Base-by-base conservation (phyloP, 2,113 vertebrate genomes). In the Podocnemis expansa region DNA sequence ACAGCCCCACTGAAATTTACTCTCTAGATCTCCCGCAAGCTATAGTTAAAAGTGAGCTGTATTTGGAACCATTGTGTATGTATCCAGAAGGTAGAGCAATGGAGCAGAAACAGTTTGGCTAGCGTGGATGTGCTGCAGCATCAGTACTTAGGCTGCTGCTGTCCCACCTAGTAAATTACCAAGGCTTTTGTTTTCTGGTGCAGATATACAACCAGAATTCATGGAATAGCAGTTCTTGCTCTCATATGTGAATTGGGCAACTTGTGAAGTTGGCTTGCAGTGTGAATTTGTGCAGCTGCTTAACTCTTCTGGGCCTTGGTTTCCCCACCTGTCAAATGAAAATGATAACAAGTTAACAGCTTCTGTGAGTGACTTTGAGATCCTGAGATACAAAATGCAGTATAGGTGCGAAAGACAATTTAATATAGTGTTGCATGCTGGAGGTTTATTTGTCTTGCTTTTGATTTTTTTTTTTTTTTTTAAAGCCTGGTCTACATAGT, bases 241-340 rank as follows among this genome's bases (percentile, higher is more conserved):
- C 93, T 96, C 93, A 75, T 95, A 82, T 96, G 93, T 73, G 54
- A 85, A 84, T 91, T 79, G 19, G 54, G 45, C 78, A 89, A 56
- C 25, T 1, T 0, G 0, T 2, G 19, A 24, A 41, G 13, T 70
- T 91, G 55, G 60, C 70, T 56, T 0, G 1, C 60, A 55, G 45
- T 78, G 84, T 41, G 12, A 12, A 90, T 92, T 90, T 80, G 73
- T n/a, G 38, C 52, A 93, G 80, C 58, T 52, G 31, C 52, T 80
- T 82, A 29, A 49, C 82, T 80, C 85, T 31, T 38, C 12, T 43
- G 38, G 22, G 76, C 55, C 27, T 27, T 54, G 41, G 17, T 70
- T 67, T 70, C n/a, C 63, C n/a, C n/a, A 70, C 16, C 19, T 38
- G n/a, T 43, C 43, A 75, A 75, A 73, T 24, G 38, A 73, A 73